phyloP scores from a whole-genome alignment of 2,888 invertebrate species.

The Leucophora obtusa region DNA sequence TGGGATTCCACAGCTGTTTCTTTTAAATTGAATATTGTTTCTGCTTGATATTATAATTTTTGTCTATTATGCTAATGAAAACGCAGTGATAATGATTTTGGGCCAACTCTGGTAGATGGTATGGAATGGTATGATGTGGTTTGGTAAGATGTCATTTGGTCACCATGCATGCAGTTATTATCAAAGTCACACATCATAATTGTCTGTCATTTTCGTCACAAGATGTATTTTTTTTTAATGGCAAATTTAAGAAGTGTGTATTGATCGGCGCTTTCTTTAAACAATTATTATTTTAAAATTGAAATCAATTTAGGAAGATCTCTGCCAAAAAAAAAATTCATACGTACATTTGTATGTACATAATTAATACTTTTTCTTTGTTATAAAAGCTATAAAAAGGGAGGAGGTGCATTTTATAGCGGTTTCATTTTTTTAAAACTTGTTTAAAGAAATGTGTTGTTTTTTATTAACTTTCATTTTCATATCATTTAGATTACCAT shows the following conservation, averaged over 20 bases:
- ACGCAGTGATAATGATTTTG: no score
- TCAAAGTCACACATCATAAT: constrained; percentile 33
- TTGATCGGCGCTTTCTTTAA: no score
- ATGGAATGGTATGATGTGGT: not conserved
- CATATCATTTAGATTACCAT: constrained; percentile 83
- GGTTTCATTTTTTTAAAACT: not conserved
- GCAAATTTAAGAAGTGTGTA: constrained; percentile 10
- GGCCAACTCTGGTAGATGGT: no score
- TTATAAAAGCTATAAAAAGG: not conserved
- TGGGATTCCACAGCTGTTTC: no score
- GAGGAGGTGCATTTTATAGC: not conserved
- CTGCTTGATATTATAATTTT: no score
- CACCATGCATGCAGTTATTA: constrained; percentile 8
- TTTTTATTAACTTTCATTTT: constrained; percentile 26
- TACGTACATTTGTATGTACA: not conserved
- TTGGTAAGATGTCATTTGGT: not conserved
- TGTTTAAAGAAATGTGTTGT: not conserved
- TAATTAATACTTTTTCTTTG: not conserved
- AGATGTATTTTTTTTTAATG: constrained; percentile 11
- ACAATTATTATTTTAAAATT: no score
- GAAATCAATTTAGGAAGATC: no score
- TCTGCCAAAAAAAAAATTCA: no score
- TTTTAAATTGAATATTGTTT: no score
- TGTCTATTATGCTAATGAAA: no score
- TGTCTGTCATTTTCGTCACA: constrained; percentile 1